phyloP scores from a whole-genome alignment of 2,888 invertebrate genomes.

The Campoplex capitator region DNA sequence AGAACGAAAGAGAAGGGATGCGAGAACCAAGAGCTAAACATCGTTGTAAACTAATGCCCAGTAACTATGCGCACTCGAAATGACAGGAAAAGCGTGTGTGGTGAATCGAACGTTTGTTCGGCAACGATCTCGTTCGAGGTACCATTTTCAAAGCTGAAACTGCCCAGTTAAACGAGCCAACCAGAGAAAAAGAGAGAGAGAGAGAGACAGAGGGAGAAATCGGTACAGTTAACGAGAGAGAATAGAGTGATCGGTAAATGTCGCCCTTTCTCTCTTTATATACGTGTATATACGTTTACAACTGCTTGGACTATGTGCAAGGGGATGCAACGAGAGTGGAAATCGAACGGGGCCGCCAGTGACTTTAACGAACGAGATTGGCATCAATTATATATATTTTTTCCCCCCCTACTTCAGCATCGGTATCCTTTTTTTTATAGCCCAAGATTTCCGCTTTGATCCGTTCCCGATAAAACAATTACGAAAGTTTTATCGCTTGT shows the following conservation, averaged over 20 bases:
- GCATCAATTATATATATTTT: conserved; percentile 44
- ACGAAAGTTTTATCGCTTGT: conserved; percentile 25
- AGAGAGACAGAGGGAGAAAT: conserved; percentile 27
- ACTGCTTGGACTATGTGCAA: not conserved
- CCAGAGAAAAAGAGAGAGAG: not conserved
- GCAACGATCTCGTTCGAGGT: conserved; percentile 16
- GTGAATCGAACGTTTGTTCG: conserved; percentile 50
- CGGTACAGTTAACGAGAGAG: conserved; percentile 51
- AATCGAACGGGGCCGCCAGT: conserved; percentile 24
- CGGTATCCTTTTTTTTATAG: not conserved
- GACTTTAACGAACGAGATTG: conserved; percentile 63
- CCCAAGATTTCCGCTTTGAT: not conserved
- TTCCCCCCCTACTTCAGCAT: not conserved
- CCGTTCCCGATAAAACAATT: conserved; percentile 5
- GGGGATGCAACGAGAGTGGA: conserved; percentile 1
- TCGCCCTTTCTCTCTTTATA: conserved; percentile 22
- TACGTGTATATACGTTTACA: conserved; percentile 27
- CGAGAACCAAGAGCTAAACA: conserved; percentile 28
- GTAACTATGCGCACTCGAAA: conserved; percentile 39
- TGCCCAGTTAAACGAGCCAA: conserved; percentile 45
- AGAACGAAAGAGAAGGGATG: not conserved
- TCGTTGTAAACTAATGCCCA: conserved; percentile 37
- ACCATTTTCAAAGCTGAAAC: conserved; percentile 47
- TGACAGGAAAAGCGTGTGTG: conserved; percentile 16
- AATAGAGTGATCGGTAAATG: conserved; percentile 37